A percentile compares a stretch with the other conserved stretches of the same genome.
Conservation (phyloP, 2,113 vertebrate genomes). For the Eleginops maclovinus region DNA sequence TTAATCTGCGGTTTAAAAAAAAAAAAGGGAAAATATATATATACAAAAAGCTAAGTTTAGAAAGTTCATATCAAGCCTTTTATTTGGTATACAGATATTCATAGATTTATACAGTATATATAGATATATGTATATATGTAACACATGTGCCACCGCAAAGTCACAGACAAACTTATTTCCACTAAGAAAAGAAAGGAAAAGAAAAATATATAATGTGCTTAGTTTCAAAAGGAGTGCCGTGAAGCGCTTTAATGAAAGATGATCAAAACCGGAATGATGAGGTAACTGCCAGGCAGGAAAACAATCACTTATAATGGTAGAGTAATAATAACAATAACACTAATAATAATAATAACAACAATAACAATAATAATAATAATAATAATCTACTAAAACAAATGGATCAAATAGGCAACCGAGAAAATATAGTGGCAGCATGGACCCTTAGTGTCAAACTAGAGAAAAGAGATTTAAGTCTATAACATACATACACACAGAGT, state of each 20-base stretch:
- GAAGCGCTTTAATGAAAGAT: slow-evolving; percentile 64
- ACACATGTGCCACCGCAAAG: slow-evolving; percentile 86
- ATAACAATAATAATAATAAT: slow-evolving; percentile 44
- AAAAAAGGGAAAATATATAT: slow-evolving; percentile 68
- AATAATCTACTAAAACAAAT: slow-evolving; percentile 46
- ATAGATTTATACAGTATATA: slow-evolving; percentile 87
- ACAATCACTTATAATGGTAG: slow-evolving; percentile 65
- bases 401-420: slow-evolving; percentile 53
- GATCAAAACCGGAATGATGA: slow-evolving; percentile 85
- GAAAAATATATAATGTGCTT: slow-evolving; percentile 69
- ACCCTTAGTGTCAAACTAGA: slow-evolving; percentile 79
- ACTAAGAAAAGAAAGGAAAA: slow-evolving; percentile 77
- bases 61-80: slow-evolving; percentile 98
- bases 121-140: slow-evolving; percentile 90
- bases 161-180: slow-evolving; percentile 82
- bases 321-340: slow-evolving; percentile 46
- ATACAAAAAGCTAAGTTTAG: slow-evolving; percentile 93
- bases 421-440: slow-evolving; percentile 71
- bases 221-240: slow-evolving; percentile 56
- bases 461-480: slow-evolving; percentile 63
- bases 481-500: slow-evolving; percentile 61
- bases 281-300: slow-evolving; percentile 87
- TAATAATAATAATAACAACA: slow-evolving; percentile 56
- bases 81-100: slow-evolving; percentile 99
- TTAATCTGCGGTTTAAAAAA: slow-evolving; percentile 86